Evolutionary conservation across 1,140 invertebrate species (phyloP), one percentile per base, ranked within the genome.

Genomic region (Pseudomyrmex flavicornis): DNA sequence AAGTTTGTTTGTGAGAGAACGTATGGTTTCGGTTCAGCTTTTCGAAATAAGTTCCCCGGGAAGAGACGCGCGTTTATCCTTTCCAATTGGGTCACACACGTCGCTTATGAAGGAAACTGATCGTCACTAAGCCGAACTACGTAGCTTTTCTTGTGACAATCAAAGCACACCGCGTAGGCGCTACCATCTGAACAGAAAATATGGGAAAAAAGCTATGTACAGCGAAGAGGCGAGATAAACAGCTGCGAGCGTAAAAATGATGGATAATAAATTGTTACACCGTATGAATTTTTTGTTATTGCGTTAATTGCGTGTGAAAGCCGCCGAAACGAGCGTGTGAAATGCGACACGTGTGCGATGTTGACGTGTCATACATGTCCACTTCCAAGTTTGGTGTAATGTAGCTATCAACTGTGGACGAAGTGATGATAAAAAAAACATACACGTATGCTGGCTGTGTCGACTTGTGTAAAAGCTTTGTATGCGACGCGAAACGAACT

Each of bases 71-170:
- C 85, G 82, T 88, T 76, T 54, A 85, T 85, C 89, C 87, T 90
- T 48, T 48, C 85, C 86, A 88, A 89, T 63, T 90, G 85, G 83
- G 5, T 35, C 35, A 63, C 85, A 63, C 85, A 77, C 74, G 82
- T 88, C 88, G 77, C 15, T 92, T 90, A 93, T 76, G 92, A 35
- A 35, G 35, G 90, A 92, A 92, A 93, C 84, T 93, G 91, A 92
- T 93, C 92, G 90, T 92, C 91, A 92, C 92, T 93, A 93, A 93
- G 92, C 92, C 92, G 91, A 93, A 93, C 92, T 93, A 93, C 92
- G 90, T 93, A 92, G 92, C 92, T 92, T 92, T 93, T 93, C 91
- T 93, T 92, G 92, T 92, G 92, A 93, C 92, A 93, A 93, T 93
- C 92, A 93, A 93, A 93, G 92, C 92, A 93, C 90, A 93, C 91